Base-by-base conservation (phyloP, 1,140 invertebrate genomes). In the Diachasma alloeum region DNA sequence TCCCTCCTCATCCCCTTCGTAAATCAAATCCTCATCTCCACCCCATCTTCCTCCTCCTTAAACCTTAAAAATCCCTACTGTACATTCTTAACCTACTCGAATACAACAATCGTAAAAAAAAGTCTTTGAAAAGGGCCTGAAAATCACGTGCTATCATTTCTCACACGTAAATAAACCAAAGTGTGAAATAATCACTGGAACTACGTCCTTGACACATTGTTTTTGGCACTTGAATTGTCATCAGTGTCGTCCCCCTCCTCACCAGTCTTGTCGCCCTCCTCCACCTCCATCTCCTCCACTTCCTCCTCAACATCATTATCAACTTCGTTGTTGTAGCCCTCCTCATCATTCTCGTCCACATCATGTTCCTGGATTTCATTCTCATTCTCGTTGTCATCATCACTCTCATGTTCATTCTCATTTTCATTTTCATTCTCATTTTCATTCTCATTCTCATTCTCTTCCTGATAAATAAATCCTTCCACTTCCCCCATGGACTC, bases 221-320 rank as follows among this genome's bases (percentile, higher is more conserved):
- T 84, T 84, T 85, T 87, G 84, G 84, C 84, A 84, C 83, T 82
- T 71, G 79, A 79, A 75, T 74, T 82, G 59, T 73, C 77, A 69
- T 83, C 80, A 42, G 75, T 67, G 75, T 66, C 75, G 46, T 80
- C 77, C 48, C 74, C 63, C 0, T 71, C 77, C 26, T 69, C 74
- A 11, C 63, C 73, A 46, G 69, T 48, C 72, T 78, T 77, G 13
- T 82, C 68, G 17, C 78, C 79, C 77, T 81, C 78, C 4, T 77
- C 44, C 36, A 72, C 70, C 22, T 68, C 70, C 31, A 37, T n/a
- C 19, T 78, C 73, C 19, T 53, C 59, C 15, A 15, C 81, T 4
- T 79, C 79, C 48, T 84, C 79, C 59, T 84, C 78, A 5, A 72
- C 69, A 11, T 74, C 69, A 24, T 72, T 68, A 19, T 75, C 72